A percentile compares a stretch with the other conserved stretches of the same genome.
Evolutionary conservation across 2,113 vertebrate species (phyloP).

Genomic region (Alethe castanea): DNA sequence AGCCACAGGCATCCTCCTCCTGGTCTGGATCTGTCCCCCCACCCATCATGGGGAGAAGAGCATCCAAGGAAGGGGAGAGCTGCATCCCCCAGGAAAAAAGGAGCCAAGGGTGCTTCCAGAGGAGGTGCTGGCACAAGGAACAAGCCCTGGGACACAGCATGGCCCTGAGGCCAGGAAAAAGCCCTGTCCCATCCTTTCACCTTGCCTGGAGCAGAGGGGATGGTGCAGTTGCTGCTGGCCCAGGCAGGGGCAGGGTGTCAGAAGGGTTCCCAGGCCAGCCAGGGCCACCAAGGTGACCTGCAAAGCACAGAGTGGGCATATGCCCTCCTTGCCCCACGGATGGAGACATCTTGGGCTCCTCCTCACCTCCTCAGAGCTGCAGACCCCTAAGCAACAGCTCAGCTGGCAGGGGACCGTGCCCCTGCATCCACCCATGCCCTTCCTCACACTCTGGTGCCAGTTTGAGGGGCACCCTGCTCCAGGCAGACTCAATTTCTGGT

Average conservation of each 20-base stretch:
- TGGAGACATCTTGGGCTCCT: neutral
- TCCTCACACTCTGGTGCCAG: neutral
- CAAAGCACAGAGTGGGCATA: neutral
- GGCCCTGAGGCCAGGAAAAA: neutral
- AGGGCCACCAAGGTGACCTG: neutral
- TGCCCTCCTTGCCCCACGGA: neutral
- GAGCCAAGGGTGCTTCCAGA: neutral
- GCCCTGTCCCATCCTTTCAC: neutral
- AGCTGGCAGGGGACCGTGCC: neutral
- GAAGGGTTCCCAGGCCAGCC: neutral
- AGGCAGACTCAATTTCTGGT: neutral
- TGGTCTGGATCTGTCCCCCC: neutral
- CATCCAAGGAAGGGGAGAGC: neutral
- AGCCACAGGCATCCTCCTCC: neutral
- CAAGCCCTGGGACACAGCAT: neutral
- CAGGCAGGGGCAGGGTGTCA: neutral
- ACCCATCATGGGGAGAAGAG: rapidly evolving
- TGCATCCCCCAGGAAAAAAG: neutral
- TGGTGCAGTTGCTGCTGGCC: neutral
- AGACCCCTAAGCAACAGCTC: neutral
- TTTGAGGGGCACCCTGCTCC: neutral
- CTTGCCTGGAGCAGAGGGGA: neutral
- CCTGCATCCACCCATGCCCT: rapidly evolving
- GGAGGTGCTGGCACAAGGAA: neutral
- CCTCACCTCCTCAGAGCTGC: neutral